Percentiles rank a stretch among this genome's conserved stretches.
Conservation (phyloP, 2,888 invertebrate genomes). For the Orthonevra nobilis region DNA sequence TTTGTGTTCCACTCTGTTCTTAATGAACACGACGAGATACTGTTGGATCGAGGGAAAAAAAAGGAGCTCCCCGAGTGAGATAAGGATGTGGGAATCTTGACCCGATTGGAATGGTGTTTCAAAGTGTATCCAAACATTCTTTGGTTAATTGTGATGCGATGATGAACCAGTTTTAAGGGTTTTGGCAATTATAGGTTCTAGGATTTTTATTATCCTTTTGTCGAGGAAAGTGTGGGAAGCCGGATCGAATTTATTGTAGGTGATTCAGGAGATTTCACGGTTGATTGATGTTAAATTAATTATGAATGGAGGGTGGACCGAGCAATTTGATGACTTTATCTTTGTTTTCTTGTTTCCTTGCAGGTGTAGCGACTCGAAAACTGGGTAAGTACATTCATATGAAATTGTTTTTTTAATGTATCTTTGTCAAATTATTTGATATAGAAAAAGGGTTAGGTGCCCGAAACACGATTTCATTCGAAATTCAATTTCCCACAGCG, state of each 20-base stretch:
- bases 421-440: too few relatives aligned
- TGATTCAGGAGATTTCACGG: slow-evolving; percentile 40
- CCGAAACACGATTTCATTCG: too few relatives aligned
- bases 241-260: slow-evolving; percentile 26
- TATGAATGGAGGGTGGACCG: slow-evolving; percentile 2
- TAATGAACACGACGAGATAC: slow-evolving; percentile 41
- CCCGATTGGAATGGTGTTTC: not conserved
- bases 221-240: slow-evolving; percentile 49
- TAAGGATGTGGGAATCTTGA: slow-evolving; percentile 46
- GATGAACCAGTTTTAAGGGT: slow-evolving; percentile 39
- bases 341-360: slow-evolving; percentile 18
- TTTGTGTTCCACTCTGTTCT: slow-evolving; percentile 7
- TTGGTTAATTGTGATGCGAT: slow-evolving; percentile 46
- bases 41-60: not conserved
- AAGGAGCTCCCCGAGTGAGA: slow-evolving; percentile 35
- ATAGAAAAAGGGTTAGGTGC: too few relatives aligned
- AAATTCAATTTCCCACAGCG: too few relatives aligned
- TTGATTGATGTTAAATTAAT: slow-evolving; percentile 63
- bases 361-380: slow-evolving; percentile 30
- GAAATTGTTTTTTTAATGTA: too few relatives aligned
- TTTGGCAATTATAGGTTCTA: slow-evolving; percentile 38
- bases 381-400: slow-evolving; percentile 37
- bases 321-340: slow-evolving; percentile 46
- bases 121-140: slow-evolving; percentile 38
- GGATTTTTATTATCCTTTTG: slow-evolving; percentile 49